Evolutionary conservation across 2,113 vertebrate species (phyloP).

Genomic region (Callocephalon fimbriatum): DNA sequence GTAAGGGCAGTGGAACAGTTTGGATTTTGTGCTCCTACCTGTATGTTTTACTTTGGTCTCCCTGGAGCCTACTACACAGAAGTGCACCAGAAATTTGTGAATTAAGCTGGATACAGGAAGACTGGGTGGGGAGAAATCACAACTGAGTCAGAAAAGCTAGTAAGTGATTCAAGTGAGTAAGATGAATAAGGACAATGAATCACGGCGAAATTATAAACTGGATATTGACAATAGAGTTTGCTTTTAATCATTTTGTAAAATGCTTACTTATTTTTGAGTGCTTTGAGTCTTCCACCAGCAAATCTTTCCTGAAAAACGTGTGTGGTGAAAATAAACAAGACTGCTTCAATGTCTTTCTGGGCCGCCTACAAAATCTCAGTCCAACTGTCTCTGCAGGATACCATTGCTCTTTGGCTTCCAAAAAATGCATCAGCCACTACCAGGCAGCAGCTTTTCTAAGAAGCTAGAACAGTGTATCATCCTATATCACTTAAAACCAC

Average conservation of each 20-base stretch:
- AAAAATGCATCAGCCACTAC: neutral
- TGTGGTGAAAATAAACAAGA: neutral
- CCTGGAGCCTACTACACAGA: neutral
- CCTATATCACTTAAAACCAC: neutral
- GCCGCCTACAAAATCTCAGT: neutral
- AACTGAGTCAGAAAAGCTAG: neutral
- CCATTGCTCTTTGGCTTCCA: neutral
- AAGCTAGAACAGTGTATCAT: neutral
- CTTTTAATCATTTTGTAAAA: neutral
- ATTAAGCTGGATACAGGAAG: neutral
- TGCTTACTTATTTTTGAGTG: neutral
- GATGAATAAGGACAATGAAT: neutral
- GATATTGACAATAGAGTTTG: neutral
- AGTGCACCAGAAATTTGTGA: neutral
- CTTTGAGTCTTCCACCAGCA: neutral
- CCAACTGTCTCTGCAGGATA: neutral
- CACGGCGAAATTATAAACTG: neutral
- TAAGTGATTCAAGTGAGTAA: neutral
- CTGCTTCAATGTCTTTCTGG: neutral
- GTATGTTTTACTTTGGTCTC: neutral
- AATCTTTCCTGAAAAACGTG: neutral
- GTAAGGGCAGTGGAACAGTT: neutral
- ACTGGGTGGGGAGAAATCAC: fast-evolving
- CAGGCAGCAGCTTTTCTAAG: neutral
- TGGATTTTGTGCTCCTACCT: neutral